Evolutionary conservation across 2,113 vertebrate genomes (phyloP).

Genomic region (Nothocercus nigrocapillus): DNA sequence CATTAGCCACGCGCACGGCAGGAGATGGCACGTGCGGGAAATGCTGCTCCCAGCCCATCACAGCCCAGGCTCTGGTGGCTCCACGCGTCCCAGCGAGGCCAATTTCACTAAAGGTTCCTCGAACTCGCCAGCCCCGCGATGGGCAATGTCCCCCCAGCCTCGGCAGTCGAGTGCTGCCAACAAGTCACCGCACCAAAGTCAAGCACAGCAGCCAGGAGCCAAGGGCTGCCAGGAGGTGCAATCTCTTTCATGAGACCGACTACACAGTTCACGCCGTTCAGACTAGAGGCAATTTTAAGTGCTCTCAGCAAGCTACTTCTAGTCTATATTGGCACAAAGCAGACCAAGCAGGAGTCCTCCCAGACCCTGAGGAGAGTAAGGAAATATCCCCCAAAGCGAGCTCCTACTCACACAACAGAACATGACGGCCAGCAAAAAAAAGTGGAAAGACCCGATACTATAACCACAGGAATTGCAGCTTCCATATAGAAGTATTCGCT

Average conservation of each 20-base stretch:
- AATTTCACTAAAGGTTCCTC: fast-evolving
- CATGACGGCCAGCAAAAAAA: not conserved
- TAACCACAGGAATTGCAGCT: not conserved
- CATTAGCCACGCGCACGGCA: fast-evolving
- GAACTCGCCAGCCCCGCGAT: not conserved
- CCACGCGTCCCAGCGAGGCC: not conserved
- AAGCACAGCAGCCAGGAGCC: not conserved
- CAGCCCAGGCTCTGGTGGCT: not conserved
- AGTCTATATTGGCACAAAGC: not conserved
- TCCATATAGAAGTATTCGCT: not conserved
- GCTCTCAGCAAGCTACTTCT: not conserved
- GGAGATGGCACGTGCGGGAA: not conserved
- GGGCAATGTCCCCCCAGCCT: not conserved
- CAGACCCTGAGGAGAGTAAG: not conserved
- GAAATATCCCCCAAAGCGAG: not conserved
- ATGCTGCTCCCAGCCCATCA: not conserved
- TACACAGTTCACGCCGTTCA: not conserved
- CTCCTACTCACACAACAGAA: not conserved
- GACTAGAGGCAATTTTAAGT: not conserved
- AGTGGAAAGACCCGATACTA: not conserved
- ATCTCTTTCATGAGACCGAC: not conserved
- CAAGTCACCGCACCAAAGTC: not conserved
- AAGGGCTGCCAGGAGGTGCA: fast-evolving
- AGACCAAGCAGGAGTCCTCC: not conserved
- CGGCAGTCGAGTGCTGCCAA: fast-evolving